Evolutionary conservation across 1,140 invertebrate genomes (phyloP).

Genomic region (Apis cerana): DNA sequence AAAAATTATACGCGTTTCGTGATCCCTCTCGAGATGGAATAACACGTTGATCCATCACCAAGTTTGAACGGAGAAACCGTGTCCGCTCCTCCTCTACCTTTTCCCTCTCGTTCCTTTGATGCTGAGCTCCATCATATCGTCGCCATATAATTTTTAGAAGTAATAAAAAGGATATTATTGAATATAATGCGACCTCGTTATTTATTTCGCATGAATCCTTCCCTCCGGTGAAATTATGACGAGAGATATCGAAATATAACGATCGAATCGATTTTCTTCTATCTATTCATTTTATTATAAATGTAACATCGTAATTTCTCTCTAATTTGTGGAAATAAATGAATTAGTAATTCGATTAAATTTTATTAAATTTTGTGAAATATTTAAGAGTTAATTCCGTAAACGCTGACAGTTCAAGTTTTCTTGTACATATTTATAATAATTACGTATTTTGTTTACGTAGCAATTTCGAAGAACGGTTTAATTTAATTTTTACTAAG

Average conservation of each 20-base stretch:
- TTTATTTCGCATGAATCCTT: constrained; percentile 20
- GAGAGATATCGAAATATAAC: no score
- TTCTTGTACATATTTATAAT: no score
- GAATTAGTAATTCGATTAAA: background rate
- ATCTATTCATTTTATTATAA: no score
- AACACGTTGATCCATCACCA: background rate
- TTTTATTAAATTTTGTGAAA: background rate
- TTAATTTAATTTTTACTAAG: background rate
- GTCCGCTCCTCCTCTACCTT: constrained; percentile 1
- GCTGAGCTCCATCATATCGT: constrained; percentile 61
- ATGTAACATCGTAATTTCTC: no score
- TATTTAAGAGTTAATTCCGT: background rate
- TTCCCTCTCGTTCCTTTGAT: constrained; percentile 40
- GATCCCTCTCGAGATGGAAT: background rate
- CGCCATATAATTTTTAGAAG: constrained; percentile 73
- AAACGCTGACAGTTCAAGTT: background rate
- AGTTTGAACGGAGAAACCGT: background rate
- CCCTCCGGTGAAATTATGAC: background rate
- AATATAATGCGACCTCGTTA: constrained; percentile 51
- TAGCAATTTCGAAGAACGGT: background rate
- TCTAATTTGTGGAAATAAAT: background rate
- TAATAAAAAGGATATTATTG: constrained; percentile 72
- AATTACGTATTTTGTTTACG: background rate
- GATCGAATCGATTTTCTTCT: no score
- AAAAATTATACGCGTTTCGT: background rate